Evolutionary conservation across 2,888 invertebrate species (phyloP), one percentile per base, ranked within the genome.

Genomic region (Epinotia ramella): DNA sequence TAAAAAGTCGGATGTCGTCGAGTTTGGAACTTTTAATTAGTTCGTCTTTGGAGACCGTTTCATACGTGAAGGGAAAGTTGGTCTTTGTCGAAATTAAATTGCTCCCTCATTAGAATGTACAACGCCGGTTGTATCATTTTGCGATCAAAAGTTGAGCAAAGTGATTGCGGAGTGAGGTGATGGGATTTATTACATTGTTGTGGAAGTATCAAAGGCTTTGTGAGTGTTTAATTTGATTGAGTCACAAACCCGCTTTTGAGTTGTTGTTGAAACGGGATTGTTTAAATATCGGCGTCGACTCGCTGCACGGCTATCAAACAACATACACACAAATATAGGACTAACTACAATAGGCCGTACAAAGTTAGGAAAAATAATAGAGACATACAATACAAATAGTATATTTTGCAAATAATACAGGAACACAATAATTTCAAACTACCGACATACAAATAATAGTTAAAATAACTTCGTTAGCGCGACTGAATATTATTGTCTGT

Each of bases 1-100:
- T 69, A 59, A 73, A 73, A 73, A 73, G 62, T 28, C 62, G 60
- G 63, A 73, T 70, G 70, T 72, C 73, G 68, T 69, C 68, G 63
- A 73, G 56, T 73, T 73, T 18, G 24, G 16, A 40, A 73, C 68
- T 73, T 69, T 69, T 73, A 73, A 73, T 73, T 73, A 68, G 68
- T 69, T 73, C 24, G 57, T 59, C 72, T 59, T 56, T 56, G 16
- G 56, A 49, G 67, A 68, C 62, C 73, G 67, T 69, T 57, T 56
- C 68, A 73, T 69, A 73, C 73, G 68, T 73, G 56, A 53, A 4
- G 67, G 72, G 59, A 73, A 73, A 73, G 63, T 65, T 73, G 56
- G 9, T 44, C 62, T 69, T 64, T 69, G 56, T 33, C 56, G 53
- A n/a, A 62, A 56, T 57, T 63, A 64, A 63, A 73, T 68, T 69